Conservation (phyloP, 2,113 vertebrate genomes). For the Crotalus helleri region DNA sequence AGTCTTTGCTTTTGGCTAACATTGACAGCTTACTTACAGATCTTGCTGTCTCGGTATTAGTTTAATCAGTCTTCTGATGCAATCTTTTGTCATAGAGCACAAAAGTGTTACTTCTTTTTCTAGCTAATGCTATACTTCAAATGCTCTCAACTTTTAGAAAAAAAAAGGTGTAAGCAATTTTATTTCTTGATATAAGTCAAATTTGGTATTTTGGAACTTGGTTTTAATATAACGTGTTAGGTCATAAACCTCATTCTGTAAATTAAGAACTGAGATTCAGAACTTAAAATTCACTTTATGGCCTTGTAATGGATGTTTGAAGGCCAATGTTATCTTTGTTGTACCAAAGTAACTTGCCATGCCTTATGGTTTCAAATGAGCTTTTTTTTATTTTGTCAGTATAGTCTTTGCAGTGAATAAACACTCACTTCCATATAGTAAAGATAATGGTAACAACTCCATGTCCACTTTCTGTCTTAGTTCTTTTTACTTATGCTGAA, state of each 20-base stretch:
- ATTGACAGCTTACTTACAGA: not conserved
- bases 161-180: not conserved
- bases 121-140: not conserved
- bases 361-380: not conserved
- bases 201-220: not conserved
- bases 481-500: conserved; percentile 43
- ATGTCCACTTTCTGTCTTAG: conserved; percentile 52
- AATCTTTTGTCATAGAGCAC: not conserved
- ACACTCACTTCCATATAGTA: conserved; percentile 45
- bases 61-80: not conserved
- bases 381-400: not conserved
- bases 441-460: conserved; percentile 44
- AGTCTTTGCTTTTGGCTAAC: not conserved
- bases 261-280: not conserved
- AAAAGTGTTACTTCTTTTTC: not conserved
- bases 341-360: not conserved
- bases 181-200: not conserved
- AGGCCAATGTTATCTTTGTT: not conserved
- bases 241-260: not conserved
- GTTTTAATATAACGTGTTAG: no score
- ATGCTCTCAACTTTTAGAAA: not conserved
- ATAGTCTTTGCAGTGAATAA: not conserved
- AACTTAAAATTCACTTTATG: not conserved
- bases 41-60: not conserved
- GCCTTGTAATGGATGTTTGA: not conserved